A percentile compares a stretch with the other conserved stretches of the same genome.
Conservation (phyloP, 2,888 invertebrate genomes). For the Leucophenga maculata region DNA sequence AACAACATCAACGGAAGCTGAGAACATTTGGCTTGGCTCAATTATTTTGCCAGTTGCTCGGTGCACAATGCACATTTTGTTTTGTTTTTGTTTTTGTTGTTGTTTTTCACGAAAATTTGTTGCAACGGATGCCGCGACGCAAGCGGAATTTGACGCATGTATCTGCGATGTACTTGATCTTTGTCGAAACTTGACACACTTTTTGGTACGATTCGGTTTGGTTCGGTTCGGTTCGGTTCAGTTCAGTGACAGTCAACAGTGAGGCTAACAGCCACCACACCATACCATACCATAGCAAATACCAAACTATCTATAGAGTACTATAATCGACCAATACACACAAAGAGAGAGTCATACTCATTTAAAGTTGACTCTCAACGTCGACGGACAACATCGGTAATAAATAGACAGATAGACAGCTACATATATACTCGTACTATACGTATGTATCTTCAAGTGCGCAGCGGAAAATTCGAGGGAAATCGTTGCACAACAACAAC, state of each 20-base stretch:
- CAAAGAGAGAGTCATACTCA: too few relatives aligned
- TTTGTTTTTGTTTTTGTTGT: neutral
- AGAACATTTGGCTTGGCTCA: slow-evolving; percentile 14
- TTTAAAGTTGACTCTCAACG: too few relatives aligned
- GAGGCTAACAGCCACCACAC: too few relatives aligned
- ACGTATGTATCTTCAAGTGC: neutral
- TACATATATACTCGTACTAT: neutral
- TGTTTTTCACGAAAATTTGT: neutral
- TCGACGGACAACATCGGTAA: neutral
- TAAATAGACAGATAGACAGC: neutral
- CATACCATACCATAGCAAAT: too few relatives aligned
- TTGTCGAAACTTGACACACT: slow-evolving; percentile 68
- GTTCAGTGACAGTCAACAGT: neutral
- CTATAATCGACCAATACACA: too few relatives aligned
- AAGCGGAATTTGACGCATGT: slow-evolving; percentile 16
- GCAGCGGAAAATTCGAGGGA: slow-evolving; percentile 58
- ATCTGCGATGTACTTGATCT: slow-evolving; percentile 69
- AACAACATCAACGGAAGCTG: neutral
- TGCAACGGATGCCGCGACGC: neutral
- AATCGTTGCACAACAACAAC: slow-evolving; percentile 28
- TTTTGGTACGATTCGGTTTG: slow-evolving; percentile 37
- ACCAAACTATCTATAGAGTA: too few relatives aligned
- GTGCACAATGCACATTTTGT: neutral
- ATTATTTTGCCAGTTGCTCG: neutral
- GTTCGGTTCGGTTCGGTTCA: slow-evolving; percentile 7